Conservation (phyloP, 2,113 vertebrate genomes). For the Columba janthina region DNA sequence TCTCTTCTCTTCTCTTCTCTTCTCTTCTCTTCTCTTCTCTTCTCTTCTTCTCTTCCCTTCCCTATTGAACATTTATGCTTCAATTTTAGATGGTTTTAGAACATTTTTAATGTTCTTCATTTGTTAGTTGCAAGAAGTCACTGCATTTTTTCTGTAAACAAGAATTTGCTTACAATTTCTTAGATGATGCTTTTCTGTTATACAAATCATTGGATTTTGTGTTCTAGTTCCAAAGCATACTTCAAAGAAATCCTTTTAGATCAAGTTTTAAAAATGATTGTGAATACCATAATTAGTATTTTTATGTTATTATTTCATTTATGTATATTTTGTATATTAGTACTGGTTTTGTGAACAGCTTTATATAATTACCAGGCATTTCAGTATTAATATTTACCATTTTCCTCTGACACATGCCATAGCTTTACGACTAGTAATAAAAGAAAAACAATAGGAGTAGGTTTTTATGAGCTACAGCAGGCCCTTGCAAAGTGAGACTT, state of each 20-base stretch:
- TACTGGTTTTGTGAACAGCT: background rate
- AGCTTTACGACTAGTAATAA: background rate
- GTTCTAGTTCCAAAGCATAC: background rate
- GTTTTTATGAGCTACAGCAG: background rate
- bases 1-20: too few species aligned
- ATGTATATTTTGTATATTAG: background rate
- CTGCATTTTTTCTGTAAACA: background rate
- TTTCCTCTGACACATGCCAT: fast-evolving
- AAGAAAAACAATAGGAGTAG: background rate
- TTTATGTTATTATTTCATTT: background rate
- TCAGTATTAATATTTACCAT: background rate
- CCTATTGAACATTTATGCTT: background rate
- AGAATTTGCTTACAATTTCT: background rate
- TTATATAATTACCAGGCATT: background rate
- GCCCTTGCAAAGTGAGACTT: background rate
- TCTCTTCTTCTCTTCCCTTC: too few species aligned
- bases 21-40: too few species aligned
- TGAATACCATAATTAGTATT: background rate
- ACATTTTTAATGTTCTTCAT: background rate
- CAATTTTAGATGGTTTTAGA: background rate
- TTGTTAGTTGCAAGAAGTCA: background rate
- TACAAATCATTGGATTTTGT: background rate
- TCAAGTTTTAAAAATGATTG: fast-evolving
- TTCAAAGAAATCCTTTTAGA: background rate
- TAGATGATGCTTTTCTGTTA: background rate